Percentiles rank a stretch among this genome's conserved stretches.
Conservation (phyloP, 1,140 invertebrate genomes). For the Hestina assimilis region DNA sequence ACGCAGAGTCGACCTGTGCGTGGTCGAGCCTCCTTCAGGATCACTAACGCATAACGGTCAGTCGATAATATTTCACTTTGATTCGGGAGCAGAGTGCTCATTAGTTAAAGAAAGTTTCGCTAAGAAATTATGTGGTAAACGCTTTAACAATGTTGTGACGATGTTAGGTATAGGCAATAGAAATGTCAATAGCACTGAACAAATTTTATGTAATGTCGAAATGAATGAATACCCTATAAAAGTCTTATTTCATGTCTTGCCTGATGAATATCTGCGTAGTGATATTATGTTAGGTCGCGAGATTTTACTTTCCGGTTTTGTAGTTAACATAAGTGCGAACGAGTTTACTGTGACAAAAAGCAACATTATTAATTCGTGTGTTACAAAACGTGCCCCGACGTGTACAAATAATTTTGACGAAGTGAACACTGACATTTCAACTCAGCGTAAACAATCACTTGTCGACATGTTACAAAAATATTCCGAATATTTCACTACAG, state of each 20-base stretch:
- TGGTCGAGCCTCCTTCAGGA: slow-evolving; percentile 15
- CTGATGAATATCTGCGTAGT: slow-evolving; percentile 16
- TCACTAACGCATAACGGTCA: slow-evolving; percentile 23
- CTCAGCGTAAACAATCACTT: too few relatives aligned
- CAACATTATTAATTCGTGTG: too few relatives aligned
- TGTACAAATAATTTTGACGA: too few relatives aligned
- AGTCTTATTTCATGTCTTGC: slow-evolving; percentile 35
- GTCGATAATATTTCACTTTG: slow-evolving; percentile 29
- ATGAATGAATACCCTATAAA: slow-evolving; percentile 29
- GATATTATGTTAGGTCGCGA: slow-evolving; percentile 38
- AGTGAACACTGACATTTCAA: too few relatives aligned
- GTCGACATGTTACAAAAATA: too few relatives aligned
- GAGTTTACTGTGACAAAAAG: slow-evolving; percentile 15
- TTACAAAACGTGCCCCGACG: too few relatives aligned
- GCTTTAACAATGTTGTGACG: slow-evolving; percentile 20
- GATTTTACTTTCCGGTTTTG: slow-evolving; percentile 32
- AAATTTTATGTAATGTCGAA: slow-evolving; percentile 27
- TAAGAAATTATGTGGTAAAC: slow-evolving; percentile 22
- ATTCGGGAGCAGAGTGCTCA: slow-evolving; percentile 38
- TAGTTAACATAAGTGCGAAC: slow-evolving; percentile 20
- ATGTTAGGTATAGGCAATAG: slow-evolving; percentile 24
- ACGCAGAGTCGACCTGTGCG: slow-evolving; percentile 32
- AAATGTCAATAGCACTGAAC: slow-evolving; percentile 16
- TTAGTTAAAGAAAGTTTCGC: slow-evolving; percentile 32
- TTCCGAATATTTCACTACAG: too few relatives aligned